Conservation (phyloP, 2,113 vertebrate genomes). For the Gasterosteus nipponicus region DNA sequence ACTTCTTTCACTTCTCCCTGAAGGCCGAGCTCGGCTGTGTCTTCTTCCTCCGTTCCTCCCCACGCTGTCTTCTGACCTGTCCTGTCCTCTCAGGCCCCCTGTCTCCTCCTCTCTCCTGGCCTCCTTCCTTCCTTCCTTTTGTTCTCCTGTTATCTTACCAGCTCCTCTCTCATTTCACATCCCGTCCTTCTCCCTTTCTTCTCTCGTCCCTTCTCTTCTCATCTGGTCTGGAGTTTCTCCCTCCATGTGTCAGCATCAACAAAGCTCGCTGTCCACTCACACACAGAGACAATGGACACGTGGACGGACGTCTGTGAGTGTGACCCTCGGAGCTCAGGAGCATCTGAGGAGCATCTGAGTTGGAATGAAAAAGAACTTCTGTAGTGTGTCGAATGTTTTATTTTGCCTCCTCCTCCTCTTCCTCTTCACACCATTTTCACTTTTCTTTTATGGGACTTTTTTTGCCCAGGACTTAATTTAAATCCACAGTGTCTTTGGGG, state of each 20-base stretch:
- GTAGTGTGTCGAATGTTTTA: no score
- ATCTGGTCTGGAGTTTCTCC: neutral
- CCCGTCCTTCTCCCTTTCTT: neutral
- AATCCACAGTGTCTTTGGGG: no score
- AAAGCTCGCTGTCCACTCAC: constrained; percentile 31
- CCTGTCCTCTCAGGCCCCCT: constrained; percentile 21
- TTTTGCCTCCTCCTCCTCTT: no score
- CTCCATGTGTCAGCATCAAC: constrained; percentile 35
- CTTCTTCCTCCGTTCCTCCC: constrained; percentile 52
- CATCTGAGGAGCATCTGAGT: no score
- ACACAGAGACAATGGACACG: neutral
- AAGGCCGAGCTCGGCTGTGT: constrained; percentile 37
- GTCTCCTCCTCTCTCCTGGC: constrained; percentile 21
- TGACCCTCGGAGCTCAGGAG: no score
- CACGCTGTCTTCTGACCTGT: constrained; percentile 7
- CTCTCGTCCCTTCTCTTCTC: neutral
- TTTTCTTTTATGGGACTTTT: no score
- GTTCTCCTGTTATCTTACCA: neutral
- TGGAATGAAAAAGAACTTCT: no score
- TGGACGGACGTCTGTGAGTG: neutral
- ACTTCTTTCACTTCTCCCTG: constrained; percentile 65
- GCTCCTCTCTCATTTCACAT: neutral
- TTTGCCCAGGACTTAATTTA: no score
- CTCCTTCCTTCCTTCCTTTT: constrained; percentile 22
- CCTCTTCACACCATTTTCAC: no score